Evolutionary conservation across 2,113 vertebrate genomes (phyloP).

Genomic region (Zapornia atra): DNA sequence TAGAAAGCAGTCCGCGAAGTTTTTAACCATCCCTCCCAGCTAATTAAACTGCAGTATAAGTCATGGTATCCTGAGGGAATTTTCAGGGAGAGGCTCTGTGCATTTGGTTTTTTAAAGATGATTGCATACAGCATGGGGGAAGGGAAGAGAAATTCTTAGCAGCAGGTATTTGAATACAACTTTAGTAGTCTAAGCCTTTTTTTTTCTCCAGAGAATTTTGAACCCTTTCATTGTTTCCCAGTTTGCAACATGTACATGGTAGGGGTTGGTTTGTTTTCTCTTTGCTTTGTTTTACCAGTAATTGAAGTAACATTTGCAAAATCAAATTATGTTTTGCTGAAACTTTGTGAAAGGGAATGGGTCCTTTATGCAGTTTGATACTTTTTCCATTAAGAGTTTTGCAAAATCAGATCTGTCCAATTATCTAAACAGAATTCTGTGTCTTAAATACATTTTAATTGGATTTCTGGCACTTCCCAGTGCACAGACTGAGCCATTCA

Average conservation of each 20-base stretch:
- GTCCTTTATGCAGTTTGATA: background rate
- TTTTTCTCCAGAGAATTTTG: background rate
- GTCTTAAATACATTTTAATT: background rate
- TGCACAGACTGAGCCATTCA: background rate
- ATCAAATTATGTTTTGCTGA: background rate
- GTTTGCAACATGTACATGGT: background rate
- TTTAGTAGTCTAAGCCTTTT: background rate
- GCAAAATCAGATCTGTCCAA: background rate
- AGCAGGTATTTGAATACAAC: background rate
- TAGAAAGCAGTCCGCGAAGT: background rate
- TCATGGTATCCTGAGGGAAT: slow-evolving; percentile 15
- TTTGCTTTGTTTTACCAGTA: background rate
- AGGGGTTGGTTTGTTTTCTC: background rate
- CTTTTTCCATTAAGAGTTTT: background rate
- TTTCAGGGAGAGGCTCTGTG: background rate
- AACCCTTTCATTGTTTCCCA: background rate
- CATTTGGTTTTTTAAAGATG: background rate
- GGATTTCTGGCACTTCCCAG: background rate
- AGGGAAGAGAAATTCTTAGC: background rate
- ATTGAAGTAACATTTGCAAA: background rate
- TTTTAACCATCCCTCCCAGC: background rate
- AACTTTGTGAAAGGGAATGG: background rate
- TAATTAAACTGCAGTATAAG: slow-evolving; percentile 18
- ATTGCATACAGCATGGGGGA: background rate
- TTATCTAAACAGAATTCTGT: background rate